These are phyloP conservation scores for Caenorhabditis inopinata DNA, from an alignment of 1,140 invertebrate species.

Conservation along the genomic window DNA sequence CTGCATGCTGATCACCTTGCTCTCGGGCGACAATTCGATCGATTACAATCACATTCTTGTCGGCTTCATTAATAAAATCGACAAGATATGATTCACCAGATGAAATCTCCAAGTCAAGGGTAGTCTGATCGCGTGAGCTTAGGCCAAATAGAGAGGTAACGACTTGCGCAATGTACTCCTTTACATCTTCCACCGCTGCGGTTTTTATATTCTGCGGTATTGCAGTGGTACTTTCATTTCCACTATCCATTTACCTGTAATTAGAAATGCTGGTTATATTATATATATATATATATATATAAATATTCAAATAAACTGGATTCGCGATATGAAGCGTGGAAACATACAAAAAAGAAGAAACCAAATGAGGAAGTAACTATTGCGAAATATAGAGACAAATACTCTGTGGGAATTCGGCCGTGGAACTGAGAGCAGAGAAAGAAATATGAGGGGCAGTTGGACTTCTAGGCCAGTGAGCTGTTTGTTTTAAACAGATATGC, in stretches of 20 bases:
- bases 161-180: not conserved
- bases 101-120: not conserved
- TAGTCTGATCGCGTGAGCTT: not conserved
- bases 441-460: not conserved
- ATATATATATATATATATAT: no score
- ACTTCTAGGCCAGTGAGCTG: not conserved
- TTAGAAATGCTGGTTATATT: no score
- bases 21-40: not conserved
- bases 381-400: not conserved
- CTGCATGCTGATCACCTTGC: conserved; percentile 33
- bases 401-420: not conserved
- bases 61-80: conserved; percentile 14
- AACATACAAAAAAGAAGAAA: not conserved
- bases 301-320: no score
- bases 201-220: conserved; percentile 1
- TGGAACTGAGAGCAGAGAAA: not conserved
- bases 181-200: not conserved
- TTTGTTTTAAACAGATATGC: not conserved
- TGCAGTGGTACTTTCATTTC: not conserved
- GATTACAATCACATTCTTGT: not conserved
- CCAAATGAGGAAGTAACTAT: not conserved
- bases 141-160: not conserved
- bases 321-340: not conserved
- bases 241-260: conserved; percentile 22
- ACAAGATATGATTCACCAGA: not conserved